These are phyloP conservation scores for Drosophila percnosoma DNA, from an alignment of 2,888 invertebrate species.

Conservation along the genomic window DNA sequence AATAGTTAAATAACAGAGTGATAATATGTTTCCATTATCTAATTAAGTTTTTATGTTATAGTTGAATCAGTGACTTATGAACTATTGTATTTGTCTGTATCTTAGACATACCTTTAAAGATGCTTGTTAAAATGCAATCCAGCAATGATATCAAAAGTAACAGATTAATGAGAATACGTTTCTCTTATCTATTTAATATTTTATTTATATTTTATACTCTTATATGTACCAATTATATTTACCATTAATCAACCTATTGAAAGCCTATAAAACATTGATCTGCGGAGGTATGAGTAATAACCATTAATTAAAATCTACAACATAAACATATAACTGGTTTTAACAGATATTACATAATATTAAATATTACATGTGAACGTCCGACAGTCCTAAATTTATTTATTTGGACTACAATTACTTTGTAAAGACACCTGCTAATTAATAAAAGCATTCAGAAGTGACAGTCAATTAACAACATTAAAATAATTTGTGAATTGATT, in stretches of 20 bases:
- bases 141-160: neutral
- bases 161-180: neutral
- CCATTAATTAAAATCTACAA: no score
- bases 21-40: neutral
- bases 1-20: neutral
- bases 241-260: no score
- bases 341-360: no score
- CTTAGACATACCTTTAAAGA: neutral
- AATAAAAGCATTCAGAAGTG: neutral
- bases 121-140: neutral
- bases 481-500: neutral
- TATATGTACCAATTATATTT: no score
- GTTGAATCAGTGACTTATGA: neutral
- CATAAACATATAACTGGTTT: no score
- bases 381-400: no score
- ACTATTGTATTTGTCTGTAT: neutral
- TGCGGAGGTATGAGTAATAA: no score
- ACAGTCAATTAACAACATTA: neutral
- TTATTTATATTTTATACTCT: no score
- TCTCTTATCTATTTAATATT: neutral
- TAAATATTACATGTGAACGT: no score
- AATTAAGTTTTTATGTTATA: neutral
- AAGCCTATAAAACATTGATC: no score
- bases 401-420: no score
- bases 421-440: neutral